Evolutionary conservation across 2,113 vertebrate species (phyloP).

Genomic region (Platysternon megacephalum): DNA sequence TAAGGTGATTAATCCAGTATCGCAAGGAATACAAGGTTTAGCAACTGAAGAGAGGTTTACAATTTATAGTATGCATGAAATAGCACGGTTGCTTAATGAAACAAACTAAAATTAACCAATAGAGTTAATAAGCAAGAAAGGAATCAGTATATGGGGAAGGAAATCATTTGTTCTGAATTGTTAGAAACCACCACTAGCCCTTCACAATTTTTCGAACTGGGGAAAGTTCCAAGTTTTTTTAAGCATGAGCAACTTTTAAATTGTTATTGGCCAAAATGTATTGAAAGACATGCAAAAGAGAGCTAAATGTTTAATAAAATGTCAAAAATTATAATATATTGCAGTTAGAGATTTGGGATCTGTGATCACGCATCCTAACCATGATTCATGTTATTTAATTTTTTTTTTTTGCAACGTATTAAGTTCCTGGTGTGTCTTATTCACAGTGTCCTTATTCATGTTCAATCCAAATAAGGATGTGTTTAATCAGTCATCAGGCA

Average conservation of each 20-base stretch:
- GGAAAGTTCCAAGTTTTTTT: neutral
- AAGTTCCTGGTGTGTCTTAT: neutral
- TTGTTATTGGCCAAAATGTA: neutral
- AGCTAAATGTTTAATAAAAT: neutral
- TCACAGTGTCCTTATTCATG: neutral
- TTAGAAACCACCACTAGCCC: neutral
- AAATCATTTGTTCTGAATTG: neutral
- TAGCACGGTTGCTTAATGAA: neutral
- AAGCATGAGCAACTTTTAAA: neutral
- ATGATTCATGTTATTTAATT: neutral
- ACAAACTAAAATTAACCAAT: neutral
- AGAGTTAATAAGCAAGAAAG: neutral
- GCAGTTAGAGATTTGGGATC: neutral
- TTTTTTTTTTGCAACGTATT: neutral
- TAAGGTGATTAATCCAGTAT: neutral
- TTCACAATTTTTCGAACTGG: neutral
- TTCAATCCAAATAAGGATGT: neutral
- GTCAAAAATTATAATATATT: neutral
- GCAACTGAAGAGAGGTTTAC: neutral
- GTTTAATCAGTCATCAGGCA: neutral
- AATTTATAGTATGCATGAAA: neutral
- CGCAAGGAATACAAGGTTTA: neutral
- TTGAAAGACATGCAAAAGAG: neutral
- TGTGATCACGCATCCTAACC: neutral
- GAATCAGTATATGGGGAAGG: neutral